phyloP scores from a whole-genome alignment of 2,888 invertebrate genomes.

The Parasteatoda lunata region DNA sequence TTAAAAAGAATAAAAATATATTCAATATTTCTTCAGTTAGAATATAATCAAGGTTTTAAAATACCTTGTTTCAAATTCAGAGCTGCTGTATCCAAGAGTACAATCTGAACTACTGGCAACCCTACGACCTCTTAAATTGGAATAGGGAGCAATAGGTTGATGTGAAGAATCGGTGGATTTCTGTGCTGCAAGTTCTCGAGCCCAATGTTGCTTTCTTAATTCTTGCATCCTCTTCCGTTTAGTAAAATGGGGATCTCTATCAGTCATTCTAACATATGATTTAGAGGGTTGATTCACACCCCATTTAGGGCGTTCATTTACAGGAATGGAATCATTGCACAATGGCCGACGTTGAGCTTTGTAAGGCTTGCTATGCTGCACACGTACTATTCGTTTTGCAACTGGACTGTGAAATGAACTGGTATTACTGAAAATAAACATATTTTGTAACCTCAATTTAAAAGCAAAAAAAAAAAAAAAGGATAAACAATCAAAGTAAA shows the following conservation, averaged over 20 bases:
- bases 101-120: constrained; percentile 61
- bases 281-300: constrained; percentile 80
- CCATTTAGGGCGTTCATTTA: constrained; percentile 75
- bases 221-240: constrained; percentile 69
- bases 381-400: constrained; percentile 38
- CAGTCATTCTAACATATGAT: constrained; percentile 90
- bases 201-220: constrained; percentile 69
- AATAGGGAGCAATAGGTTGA: constrained; percentile 43
- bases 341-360: constrained; percentile 72
- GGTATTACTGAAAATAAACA: constrained; percentile 53
- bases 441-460: neutral
- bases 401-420: constrained; percentile 61
- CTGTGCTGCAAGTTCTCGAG: constrained; percentile 65
- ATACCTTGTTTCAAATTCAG: constrained; percentile 64
- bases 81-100: constrained; percentile 61
- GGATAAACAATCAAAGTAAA: too few species aligned
- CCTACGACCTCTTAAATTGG: constrained; percentile 33
- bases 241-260: constrained; percentile 82
- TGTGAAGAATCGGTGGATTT: constrained; percentile 36
- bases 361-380: constrained; percentile 62
- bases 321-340: constrained; percentile 80
- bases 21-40: too few species aligned
- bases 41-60: neutral
- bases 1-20: too few species aligned
- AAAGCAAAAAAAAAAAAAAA: neutral